phyloP scores from a whole-genome alignment of 2,113 vertebrate species.

The Sturnira hondurensis region DNA sequence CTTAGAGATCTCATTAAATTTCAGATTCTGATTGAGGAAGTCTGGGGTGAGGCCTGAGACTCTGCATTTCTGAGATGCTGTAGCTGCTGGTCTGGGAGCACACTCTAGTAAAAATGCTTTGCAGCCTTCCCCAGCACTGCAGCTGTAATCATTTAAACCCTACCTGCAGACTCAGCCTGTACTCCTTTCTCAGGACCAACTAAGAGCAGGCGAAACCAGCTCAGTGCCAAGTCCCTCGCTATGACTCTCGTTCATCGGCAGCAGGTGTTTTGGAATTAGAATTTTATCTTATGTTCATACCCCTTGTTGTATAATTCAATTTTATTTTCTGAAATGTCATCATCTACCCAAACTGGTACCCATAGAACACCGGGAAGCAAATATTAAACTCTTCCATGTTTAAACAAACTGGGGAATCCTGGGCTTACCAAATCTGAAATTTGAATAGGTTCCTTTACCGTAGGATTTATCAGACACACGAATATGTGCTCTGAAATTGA shows the following conservation, averaged over 20 bases:
- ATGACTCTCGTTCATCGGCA: neutral
- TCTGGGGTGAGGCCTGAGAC: neutral
- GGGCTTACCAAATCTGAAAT: conserved; percentile 1
- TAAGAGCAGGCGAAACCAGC: neutral
- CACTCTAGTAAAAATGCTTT: neutral
- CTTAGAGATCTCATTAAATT: neutral
- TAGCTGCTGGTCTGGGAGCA: neutral
- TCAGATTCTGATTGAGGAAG: neutral
- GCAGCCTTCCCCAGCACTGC: neutral
- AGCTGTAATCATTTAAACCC: neutral
- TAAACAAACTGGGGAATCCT: conserved; percentile 24
- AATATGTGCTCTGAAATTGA: conserved; percentile 4
- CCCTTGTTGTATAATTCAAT: neutral
- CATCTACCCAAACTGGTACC: neutral
- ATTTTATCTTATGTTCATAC: neutral
- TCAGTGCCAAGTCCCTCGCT: neutral
- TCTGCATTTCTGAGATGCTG: neutral
- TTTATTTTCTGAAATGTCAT: neutral
- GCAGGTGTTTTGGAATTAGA: neutral
- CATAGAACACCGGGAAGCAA: conserved; percentile 1
- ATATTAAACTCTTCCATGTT: neutral
- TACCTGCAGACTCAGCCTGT: neutral
- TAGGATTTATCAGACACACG: neutral
- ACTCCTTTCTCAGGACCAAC: neutral
- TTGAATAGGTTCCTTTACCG: neutral